These are phyloP conservation scores for Setophaga petechia DNA, from an alignment of 2,113 vertebrate genomes.

Conservation along the genomic window DNA sequence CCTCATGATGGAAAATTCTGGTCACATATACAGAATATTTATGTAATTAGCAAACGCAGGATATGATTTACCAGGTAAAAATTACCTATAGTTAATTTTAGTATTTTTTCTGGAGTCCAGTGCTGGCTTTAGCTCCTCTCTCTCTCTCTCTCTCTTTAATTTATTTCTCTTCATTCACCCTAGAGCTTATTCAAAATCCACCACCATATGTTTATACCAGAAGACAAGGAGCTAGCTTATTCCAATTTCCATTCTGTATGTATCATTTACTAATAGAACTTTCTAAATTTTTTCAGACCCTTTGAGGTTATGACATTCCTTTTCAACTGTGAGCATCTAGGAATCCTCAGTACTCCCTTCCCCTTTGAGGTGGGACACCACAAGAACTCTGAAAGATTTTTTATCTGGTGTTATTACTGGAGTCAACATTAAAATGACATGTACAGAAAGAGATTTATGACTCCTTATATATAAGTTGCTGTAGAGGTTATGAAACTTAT, in stretches of 20 bases:
- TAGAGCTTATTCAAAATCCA: neutral
- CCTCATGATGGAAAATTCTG: neutral
- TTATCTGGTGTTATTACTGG: neutral
- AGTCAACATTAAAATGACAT: neutral
- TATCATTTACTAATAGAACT: neutral
- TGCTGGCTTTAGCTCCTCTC: neutral
- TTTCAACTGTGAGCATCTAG: neutral
- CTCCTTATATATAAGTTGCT: neutral
- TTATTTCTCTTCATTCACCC: neutral
- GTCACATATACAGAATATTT: neutral
- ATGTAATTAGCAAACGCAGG: neutral
- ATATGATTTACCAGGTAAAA: neutral
- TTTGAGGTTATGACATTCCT: neutral
- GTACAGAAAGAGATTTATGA: neutral
- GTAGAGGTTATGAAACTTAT: neutral
- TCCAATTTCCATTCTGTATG: neutral
- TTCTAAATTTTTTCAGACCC: neutral
- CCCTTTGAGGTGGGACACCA: neutral
- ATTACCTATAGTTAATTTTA: neutral
- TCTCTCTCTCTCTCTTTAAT: neutral
- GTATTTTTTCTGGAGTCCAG: neutral
- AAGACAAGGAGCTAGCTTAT: neutral
- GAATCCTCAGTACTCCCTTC: neutral
- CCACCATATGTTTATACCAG: neutral
- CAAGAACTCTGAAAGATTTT: neutral